Conservation (phyloP, 2,113 vertebrate species). For the Spheniscus mendiculus region DNA sequence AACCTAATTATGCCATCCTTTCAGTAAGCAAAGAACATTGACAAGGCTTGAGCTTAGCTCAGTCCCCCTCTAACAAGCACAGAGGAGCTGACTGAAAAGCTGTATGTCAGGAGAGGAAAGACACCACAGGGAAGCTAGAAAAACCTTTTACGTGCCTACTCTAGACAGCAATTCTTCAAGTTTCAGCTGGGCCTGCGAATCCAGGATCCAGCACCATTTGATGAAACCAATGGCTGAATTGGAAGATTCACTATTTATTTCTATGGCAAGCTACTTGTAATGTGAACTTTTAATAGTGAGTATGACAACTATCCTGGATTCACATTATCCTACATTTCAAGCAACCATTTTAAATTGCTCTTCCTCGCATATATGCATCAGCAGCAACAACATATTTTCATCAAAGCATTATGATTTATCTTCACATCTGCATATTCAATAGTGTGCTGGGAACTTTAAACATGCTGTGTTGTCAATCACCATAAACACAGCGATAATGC, state of each 20-base stretch:
- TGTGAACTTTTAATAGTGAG: background rate
- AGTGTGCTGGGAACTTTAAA: background rate
- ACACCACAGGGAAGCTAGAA: background rate
- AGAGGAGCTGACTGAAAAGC: background rate
- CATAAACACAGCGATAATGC: background rate
- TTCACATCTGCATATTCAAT: background rate
- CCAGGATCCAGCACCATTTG: background rate
- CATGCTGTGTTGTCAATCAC: background rate
- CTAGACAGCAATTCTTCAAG: background rate
- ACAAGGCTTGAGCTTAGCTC: background rate
- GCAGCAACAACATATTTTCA: background rate
- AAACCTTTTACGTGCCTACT: background rate
- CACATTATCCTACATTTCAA: background rate
- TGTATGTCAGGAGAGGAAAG: background rate
- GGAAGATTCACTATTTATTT: background rate
- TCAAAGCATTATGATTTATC: background rate
- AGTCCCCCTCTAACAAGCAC: background rate
- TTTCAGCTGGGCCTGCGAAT: background rate
- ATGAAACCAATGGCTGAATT: background rate
- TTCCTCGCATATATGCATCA: background rate
- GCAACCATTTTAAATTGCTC: background rate
- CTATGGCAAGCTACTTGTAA: background rate
- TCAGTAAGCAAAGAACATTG: background rate
- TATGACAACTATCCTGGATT: background rate
- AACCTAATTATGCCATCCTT: background rate